phyloP scores from a whole-genome alignment of 2,888 invertebrate species.

The Omphaloscelis lunosa region DNA sequence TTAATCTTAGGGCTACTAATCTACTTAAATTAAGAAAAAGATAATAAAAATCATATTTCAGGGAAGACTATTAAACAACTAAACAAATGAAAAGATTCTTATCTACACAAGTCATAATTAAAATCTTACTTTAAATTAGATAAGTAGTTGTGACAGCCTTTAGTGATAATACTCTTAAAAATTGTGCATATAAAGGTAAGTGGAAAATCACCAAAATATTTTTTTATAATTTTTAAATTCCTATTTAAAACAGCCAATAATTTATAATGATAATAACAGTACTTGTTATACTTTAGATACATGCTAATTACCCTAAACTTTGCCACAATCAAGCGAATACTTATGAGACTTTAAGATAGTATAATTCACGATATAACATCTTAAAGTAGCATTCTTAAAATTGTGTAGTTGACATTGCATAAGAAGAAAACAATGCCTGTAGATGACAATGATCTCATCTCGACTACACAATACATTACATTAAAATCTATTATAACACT shows the following conservation, averaged over 20 bases:
- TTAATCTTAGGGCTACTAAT: slow-evolving; percentile 54
- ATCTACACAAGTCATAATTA: slow-evolving; percentile 60
- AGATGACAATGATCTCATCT: slow-evolving; percentile 52
- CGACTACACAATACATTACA: slow-evolving; percentile 40
- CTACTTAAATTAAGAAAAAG: slow-evolving; percentile 52
- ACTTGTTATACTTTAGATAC: slow-evolving; percentile 38
- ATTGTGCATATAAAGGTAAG: slow-evolving; percentile 77
- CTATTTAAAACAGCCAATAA: slow-evolving; percentile 73
- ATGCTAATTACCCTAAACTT: slow-evolving; percentile 55
- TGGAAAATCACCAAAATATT: slow-evolving; percentile 69
- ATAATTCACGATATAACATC: slow-evolving; percentile 35
- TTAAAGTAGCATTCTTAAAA: slow-evolving; percentile 37
- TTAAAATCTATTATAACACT: slow-evolving; percentile 78
- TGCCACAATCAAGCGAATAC: slow-evolving; percentile 56
- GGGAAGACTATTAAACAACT: slow-evolving; percentile 69
- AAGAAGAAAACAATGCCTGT: slow-evolving; percentile 40
- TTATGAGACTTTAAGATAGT: slow-evolving; percentile 54
- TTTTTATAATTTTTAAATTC: slow-evolving; percentile 65
- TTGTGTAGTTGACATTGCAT: slow-evolving; percentile 23
- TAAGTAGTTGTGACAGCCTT: slow-evolving; percentile 76
- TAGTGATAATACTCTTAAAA: slow-evolving; percentile 76
- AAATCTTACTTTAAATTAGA: slow-evolving; percentile 62
- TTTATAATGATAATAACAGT: slow-evolving; percentile 59
- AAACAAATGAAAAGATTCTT: slow-evolving; percentile 48
- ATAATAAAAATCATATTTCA: slow-evolving; percentile 44